Base-by-base conservation (phyloP, 2,888 invertebrate genomes). In the Abrostola tripartita region DNA sequence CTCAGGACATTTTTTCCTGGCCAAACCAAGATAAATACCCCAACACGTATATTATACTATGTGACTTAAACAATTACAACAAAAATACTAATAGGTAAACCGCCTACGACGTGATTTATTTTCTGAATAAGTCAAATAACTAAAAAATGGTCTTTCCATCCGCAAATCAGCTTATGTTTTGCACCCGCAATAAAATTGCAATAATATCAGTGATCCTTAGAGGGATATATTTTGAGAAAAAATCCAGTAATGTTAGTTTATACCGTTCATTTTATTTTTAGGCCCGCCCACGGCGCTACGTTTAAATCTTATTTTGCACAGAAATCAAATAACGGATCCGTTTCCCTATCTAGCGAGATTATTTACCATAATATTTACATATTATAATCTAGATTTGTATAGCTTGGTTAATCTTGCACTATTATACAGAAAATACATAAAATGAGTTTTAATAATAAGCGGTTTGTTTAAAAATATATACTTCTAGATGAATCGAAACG, bases 201-300 rank as follows among this genome's bases (percentile, higher is more conserved):
- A 81, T 79, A 83, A 82, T 81, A 84, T 77, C 78, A 79, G 66
- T 57, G 69, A 56, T 71, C 73, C 71, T 74, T 70, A 75, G 68
- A 80, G 74, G 68, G 70, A 80, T 80, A 81, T 79, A 82, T 85
- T 80, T 81, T 55, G 65, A 63, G 68, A 71, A 82, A 80, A 78
- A 81, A 80, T 74, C 74, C 68, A 60, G 76, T 81, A 78, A 84
- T 74, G 73, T 71, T 78, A 77, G 74, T 82, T 78, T 74, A 79
- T 75, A 79, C 57, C 65, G 68, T 68, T 62, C 60, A 76, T 79
- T 71, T 79, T 76, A 79, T 79, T 61, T 69, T 72, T 67, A 66
- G 72, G 62, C 54, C 36, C 50, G 37, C 53, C 65, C 54, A 50
- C 8, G 47, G 37, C 42, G 64, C 65, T 58, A 67, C 67, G 65